Conservation (phyloP, 2,797 vertebrate species). For the Champsocephalus esox region DNA sequence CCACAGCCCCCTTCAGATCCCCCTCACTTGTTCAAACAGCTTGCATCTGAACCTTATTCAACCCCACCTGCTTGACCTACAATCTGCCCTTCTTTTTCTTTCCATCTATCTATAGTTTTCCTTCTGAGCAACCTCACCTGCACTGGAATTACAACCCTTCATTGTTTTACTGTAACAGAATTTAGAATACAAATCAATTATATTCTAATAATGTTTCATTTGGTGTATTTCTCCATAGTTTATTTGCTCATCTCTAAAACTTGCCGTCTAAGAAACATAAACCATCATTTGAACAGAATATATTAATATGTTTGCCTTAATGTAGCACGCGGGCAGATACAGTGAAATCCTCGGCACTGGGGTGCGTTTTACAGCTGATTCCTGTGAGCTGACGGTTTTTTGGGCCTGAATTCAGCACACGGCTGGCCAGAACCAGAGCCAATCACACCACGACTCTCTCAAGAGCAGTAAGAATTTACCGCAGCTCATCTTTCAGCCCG, state of each 20-base stretch:
- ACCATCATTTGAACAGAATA: slow-evolving; percentile 48
- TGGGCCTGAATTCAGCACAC: slow-evolving; percentile 67
- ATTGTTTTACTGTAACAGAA: slow-evolving; percentile 54
- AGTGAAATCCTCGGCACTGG: slow-evolving; percentile 47
- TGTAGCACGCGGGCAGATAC: slow-evolving; percentile 38
- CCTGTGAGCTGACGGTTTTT: slow-evolving; percentile 67
- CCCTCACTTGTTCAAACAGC: slow-evolving; percentile 49
- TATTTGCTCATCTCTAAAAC: slow-evolving; percentile 55
- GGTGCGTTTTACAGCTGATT: slow-evolving; percentile 63
- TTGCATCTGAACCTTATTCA: slow-evolving; percentile 76
- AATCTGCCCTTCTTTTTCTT: slow-evolving; percentile 59
- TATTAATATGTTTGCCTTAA: slow-evolving; percentile 37
- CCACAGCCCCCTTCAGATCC: slow-evolving; percentile 37
- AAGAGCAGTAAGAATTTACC: slow-evolving; percentile 73
- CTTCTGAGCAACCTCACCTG: slow-evolving; percentile 47
- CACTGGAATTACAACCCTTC: slow-evolving; percentile 37
- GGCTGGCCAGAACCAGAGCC: slow-evolving; percentile 54
- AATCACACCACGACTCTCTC: slow-evolving; percentile 70
- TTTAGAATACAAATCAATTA: slow-evolving; percentile 54
- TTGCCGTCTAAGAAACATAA: slow-evolving; percentile 51
- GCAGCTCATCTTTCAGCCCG: slow-evolving; percentile 71
- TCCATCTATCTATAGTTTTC: slow-evolving; percentile 46
- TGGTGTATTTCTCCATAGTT: slow-evolving; percentile 56
- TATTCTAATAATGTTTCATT: slow-evolving; percentile 57
- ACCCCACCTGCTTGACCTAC: slow-evolving; percentile 82